These are phyloP conservation scores for Pammene fasciana DNA, from an alignment of 2,888 invertebrate genomes.

Conservation along the genomic window DNA sequence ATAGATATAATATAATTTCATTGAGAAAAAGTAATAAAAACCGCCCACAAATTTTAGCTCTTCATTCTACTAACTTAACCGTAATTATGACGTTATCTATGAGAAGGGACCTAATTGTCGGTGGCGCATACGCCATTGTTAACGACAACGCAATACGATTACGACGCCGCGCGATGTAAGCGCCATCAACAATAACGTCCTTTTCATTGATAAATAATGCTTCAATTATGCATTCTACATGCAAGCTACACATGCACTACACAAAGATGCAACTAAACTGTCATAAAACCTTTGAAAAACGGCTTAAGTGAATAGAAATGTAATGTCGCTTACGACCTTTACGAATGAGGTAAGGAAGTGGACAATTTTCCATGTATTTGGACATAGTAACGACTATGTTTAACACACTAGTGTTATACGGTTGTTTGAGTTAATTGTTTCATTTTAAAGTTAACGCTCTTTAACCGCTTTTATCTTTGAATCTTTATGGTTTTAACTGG, in stretches of 20 bases:
- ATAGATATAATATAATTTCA: too few species aligned
- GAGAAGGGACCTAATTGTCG: too few species aligned
- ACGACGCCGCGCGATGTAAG: too few species aligned
- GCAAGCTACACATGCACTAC: slow-evolving; percentile 2
- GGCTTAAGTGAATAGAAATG: background rate
- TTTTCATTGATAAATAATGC: too few species aligned
- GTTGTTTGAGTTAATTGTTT: slow-evolving; percentile 26
- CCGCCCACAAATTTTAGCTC: background rate
- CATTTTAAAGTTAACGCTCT: slow-evolving; percentile 35
- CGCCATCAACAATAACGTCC: too few species aligned
- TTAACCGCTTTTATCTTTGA: slow-evolving; percentile 19
- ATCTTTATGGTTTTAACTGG: slow-evolving; percentile 14
- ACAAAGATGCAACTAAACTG: background rate
- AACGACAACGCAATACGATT: too few species aligned
- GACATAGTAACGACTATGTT: slow-evolving; percentile 25
- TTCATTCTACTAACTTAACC: slow-evolving; percentile 4
- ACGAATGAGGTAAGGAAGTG: slow-evolving; percentile 13
- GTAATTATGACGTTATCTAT: too few species aligned
- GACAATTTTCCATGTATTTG: slow-evolving; percentile 38
- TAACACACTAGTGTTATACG: slow-evolving; percentile 36
- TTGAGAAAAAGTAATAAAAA: background rate
- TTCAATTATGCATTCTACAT: slow-evolving; percentile 22
- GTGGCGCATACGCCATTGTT: too few species aligned
- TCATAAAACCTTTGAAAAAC: slow-evolving; percentile 1
- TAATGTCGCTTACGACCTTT: slow-evolving; percentile 4